Conservation (phyloP, 92 coral and sea anemone genomes). For the Parazoanthus atlanticus region DNA sequence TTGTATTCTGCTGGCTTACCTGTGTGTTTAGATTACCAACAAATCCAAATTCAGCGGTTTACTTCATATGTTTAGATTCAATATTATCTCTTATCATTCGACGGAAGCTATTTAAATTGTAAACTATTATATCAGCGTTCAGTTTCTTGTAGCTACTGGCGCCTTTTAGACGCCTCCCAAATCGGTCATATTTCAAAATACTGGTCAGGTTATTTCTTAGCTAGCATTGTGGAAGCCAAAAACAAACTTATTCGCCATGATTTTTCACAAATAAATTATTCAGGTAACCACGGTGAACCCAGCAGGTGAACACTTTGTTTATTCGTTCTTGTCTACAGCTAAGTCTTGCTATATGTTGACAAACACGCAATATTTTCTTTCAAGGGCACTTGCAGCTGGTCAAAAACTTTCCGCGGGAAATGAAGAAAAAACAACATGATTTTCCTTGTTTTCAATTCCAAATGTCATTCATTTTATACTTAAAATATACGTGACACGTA, state of each 20-base stretch:
- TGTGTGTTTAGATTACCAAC: too few relatives aligned
- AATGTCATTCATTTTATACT: neutral
- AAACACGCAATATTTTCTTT: neutral
- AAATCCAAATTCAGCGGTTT: too few relatives aligned
- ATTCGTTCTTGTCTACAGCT: neutral
- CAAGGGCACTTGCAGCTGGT: neutral
- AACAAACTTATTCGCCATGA: neutral
- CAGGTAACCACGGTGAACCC: neutral
- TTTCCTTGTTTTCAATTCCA: neutral
- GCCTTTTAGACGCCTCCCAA: neutral
- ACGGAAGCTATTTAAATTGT: neutral
- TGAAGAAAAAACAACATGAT: neutral
- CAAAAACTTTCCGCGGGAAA: neutral
- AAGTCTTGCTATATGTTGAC: neutral
- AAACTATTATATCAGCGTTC: neutral
- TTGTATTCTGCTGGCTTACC: neutral
- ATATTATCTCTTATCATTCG: too few relatives aligned
- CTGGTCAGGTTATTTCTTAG: neutral
- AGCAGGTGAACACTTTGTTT: slow-evolving; percentile 22
- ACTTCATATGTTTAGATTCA: too few relatives aligned
- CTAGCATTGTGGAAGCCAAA: neutral
- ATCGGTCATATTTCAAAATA: too few relatives aligned
- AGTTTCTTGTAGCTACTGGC: neutral
- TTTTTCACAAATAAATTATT: slow-evolving; percentile 13
- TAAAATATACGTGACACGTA: neutral